phyloP scores from a whole-genome alignment of 1,140 invertebrate genomes.

The Euschistus heros region DNA sequence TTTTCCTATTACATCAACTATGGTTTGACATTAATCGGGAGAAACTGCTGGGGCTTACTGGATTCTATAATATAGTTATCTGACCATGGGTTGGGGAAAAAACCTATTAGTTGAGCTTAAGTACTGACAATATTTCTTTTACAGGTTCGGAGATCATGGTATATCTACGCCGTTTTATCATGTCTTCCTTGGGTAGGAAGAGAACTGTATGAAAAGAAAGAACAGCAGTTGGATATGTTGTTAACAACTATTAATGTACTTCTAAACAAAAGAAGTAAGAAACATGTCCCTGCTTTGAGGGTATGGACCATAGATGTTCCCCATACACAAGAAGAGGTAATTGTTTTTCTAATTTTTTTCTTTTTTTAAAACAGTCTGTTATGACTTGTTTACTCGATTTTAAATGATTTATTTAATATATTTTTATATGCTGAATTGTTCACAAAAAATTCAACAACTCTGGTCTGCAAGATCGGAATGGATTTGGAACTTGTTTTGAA shows the following conservation, averaged over 20 bases:
- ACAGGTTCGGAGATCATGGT: slow-evolving; percentile 83
- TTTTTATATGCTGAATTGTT: no score
- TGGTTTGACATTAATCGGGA: no score
- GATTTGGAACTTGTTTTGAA: no score
- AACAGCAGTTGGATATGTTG: slow-evolving; percentile 82
- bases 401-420: no score
- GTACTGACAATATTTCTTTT: slow-evolving; percentile 3
- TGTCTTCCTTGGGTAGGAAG: slow-evolving; percentile 91
- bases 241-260: slow-evolving; percentile 90
- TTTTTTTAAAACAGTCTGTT: background rate
- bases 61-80: no score
- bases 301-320: slow-evolving; percentile 88
- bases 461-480: no score
- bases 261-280: slow-evolving; percentile 83
- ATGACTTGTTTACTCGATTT: no score
- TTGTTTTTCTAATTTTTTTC: slow-evolving; percentile 21
- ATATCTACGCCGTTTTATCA: slow-evolving; percentile 88
- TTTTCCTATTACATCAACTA: no score
- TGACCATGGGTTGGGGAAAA: no score
- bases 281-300: slow-evolving; percentile 78
- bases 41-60: no score
- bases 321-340: slow-evolving; percentile 89
- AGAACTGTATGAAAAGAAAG: slow-evolving; percentile 94
- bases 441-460: no score
- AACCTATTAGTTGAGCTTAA: no score